Evolutionary conservation across 92 coral and sea anemone genomes (phyloP).

Genomic region (Umimayanthus chanpuru): DNA sequence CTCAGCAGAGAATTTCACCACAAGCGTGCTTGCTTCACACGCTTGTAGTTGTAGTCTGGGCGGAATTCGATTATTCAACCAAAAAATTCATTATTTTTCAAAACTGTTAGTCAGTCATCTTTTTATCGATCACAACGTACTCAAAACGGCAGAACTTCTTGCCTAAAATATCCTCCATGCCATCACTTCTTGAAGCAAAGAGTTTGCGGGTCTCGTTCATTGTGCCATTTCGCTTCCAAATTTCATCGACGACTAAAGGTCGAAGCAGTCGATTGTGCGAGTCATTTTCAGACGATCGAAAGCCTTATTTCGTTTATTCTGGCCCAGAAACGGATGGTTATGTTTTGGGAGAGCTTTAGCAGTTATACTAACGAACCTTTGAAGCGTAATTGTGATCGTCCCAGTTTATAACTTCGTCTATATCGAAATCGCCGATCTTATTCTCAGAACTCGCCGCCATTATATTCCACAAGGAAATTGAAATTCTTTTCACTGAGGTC

Average conservation of each 20-base stretch:
- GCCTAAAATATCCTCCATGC: constrained; percentile 13
- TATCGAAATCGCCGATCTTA: constrained; percentile 98
- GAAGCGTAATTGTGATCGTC: constrained; percentile 99
- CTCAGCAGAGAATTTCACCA: constrained; percentile 3
- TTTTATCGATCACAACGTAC: constrained; percentile 27
- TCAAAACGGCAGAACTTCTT: background rate
- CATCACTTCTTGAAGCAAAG: constrained; percentile 20
- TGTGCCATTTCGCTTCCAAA: constrained; percentile 37
- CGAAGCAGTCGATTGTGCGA: background rate
- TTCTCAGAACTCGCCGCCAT: constrained; percentile 98
- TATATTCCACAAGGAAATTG: constrained; percentile 56
- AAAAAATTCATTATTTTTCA: constrained; percentile 19
- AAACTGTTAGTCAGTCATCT: constrained; percentile 6
- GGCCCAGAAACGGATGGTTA: constrained; percentile 50
- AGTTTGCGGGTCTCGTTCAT: background rate
- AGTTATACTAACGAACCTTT: constrained; percentile 96
- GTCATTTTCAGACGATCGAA: constrained; percentile 6
- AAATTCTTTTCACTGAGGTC: constrained; percentile 17
- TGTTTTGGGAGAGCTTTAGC: constrained; percentile 48
- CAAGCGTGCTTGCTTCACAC: constrained; percentile 27
- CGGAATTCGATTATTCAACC: constrained; percentile 23
- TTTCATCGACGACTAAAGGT: constrained; percentile 33
- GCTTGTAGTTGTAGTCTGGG: constrained; percentile 19
- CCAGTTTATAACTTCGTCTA: constrained; percentile 99
- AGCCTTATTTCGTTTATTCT: constrained; percentile 41